Percentiles rank a stretch among this genome's conserved stretches.
phyloP scores from a whole-genome alignment of 2,113 vertebrate genomes.

The Tricholaema leucomelas region DNA sequence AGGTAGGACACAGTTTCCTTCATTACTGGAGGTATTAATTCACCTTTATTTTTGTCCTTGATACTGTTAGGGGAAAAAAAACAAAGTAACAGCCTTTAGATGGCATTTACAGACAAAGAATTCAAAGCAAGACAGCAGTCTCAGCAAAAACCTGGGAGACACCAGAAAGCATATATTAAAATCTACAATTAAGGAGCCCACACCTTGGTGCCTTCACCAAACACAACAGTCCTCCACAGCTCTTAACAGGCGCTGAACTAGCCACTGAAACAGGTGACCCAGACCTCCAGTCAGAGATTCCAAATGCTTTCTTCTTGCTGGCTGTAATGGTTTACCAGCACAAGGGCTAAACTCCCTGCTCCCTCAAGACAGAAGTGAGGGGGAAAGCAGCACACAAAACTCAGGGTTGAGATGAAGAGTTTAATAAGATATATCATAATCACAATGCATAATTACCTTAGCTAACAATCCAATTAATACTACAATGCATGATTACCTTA shows the following conservation, averaged over 20 bases:
- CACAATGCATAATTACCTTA: too few relatives aligned
- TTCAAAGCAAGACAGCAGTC: neutral
- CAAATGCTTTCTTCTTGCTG: neutral
- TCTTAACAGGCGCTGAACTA: neutral
- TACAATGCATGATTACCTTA: too few relatives aligned
- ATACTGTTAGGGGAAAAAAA: slow-evolving; percentile 70
- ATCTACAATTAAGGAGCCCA: neutral
- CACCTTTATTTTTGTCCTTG: slow-evolving; percentile 81
- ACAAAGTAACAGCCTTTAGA: neutral
- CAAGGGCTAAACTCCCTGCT: too few relatives aligned
- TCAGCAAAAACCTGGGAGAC: neutral
- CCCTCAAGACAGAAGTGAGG: too few relatives aligned
- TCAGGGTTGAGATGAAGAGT: too few relatives aligned
- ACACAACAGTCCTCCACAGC: neutral
- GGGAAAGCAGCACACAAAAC: too few relatives aligned
- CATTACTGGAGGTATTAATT: slow-evolving; percentile 82
- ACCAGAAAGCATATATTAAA: neutral
- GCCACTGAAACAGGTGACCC: neutral
- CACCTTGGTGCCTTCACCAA: neutral
- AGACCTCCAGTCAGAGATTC: neutral
- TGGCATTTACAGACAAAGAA: neutral
- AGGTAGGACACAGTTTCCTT: slow-evolving; percentile 80
- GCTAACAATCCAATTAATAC: too few relatives aligned
- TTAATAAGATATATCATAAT: too few relatives aligned
- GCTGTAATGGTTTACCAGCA: neutral